These are phyloP conservation scores for Pollenia angustigena DNA, from an alignment of 2,888 invertebrate species.

Conservation along the genomic window DNA sequence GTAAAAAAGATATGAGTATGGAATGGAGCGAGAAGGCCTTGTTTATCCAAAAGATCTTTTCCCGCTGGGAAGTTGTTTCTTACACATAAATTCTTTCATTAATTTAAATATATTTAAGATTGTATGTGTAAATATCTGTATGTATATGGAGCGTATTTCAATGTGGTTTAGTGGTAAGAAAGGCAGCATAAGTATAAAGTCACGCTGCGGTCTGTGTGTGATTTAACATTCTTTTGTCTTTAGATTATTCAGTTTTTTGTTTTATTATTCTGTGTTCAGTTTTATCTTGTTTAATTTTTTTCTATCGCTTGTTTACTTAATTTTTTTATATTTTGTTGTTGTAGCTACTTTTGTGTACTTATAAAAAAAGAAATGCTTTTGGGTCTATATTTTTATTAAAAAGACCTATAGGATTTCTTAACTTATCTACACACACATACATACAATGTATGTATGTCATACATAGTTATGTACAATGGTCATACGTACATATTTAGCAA, in stretches of 20 bases:
- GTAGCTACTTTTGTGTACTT: slow-evolving; percentile 40
- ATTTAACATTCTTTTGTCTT: slow-evolving; percentile 52
- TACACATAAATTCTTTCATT: slow-evolving; percentile 59
- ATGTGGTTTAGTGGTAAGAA: slow-evolving; percentile 8
- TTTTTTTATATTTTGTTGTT: slow-evolving; percentile 20
- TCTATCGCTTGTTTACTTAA: slow-evolving; percentile 8
- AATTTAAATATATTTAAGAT: slow-evolving; percentile 34
- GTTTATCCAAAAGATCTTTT: too few species aligned
- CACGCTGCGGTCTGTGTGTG: slow-evolving; percentile 48
- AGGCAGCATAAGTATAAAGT: slow-evolving; percentile 35
- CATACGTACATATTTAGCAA: too few species aligned
- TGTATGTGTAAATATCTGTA: neutral
- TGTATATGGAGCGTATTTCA: neutral
- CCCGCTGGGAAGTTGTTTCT: slow-evolving; percentile 46
- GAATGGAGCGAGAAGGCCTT: too few species aligned
- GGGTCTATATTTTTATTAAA: slow-evolving; percentile 23
- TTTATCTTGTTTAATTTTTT: slow-evolving; percentile 12
- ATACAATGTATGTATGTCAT: too few species aligned
- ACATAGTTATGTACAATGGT: neutral
- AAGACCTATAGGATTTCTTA: slow-evolving; percentile 40
- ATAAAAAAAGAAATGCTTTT: slow-evolving; percentile 54
- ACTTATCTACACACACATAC: neutral
- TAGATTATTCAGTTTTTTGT: slow-evolving; percentile 2
- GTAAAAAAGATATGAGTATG: too few species aligned
- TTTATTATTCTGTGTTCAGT: neutral